Evolutionary conservation across 37 sponge, comb jelly and placozoan species (phyloP), one percentile per base, ranked within the genome.

Genomic region (Chondrilla cf. caribensis): DNA sequence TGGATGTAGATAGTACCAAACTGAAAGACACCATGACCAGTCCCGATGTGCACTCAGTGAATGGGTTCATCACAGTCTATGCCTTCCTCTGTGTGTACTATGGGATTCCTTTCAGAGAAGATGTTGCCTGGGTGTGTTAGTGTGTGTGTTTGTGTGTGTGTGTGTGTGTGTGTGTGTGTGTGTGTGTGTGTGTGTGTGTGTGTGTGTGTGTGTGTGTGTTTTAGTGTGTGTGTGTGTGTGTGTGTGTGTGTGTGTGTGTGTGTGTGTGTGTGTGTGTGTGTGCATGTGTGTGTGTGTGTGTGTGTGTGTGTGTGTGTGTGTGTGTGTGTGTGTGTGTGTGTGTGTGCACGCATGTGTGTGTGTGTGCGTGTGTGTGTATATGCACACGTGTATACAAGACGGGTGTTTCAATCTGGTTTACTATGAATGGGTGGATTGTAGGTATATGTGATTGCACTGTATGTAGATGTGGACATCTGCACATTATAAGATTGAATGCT

Each of bases 61-160:
- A 81, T 0, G 90, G 93, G 36, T 93, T 89, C 59, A 71, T 93
- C 57, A 93, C 85, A 38, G 54, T 82, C 4, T 93, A 93, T 37
- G 93, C 82, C 70, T 93, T 93, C 64, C 84, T 89, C 40, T 86
- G 87, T 43, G 87, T 86, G 58, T 81, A 64, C 47, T 81, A 89
- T 57, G 80, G 81, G 0, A 70, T 86, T 7, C 84, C 80, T 0
- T 84, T 84, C 80, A 83, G 66, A 40, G 80, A 80, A 22, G 90
- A 89, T 26, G 79, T 89, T 9, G 57, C 90, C 1, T 89, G 90
- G 87, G 93, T 91, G 55, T 68, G 88, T 42, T 8, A 1, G 35
- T 8, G 35, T 28, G 32, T 6, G 68, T 26, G 29, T 67, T 26
- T 67, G 32, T 31, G 68, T 67, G 4, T 28, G 68, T 67, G 29